phyloP scores from a whole-genome alignment of 2,797 vertebrate species.

The Meriones psammophilus region DNA sequence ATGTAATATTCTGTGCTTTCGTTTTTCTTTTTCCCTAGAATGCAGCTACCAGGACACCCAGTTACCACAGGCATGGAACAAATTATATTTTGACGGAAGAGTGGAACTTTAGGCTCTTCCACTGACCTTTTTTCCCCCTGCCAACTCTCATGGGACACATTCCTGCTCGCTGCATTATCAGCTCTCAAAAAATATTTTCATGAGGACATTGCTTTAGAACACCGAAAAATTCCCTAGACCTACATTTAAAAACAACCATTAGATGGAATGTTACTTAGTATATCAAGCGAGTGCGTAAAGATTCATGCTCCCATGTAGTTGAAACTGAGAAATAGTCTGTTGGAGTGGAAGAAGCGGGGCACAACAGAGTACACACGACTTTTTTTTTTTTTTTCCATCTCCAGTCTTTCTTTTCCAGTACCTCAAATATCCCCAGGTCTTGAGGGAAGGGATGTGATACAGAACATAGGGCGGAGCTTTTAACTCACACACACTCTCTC shows the following conservation, averaged over 20 bases:
- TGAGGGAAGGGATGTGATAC: neutral
- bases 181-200: slow-evolving; percentile 6
- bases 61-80: neutral
- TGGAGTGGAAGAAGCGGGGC: neutral
- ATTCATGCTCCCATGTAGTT: neutral
- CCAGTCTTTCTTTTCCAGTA: neutral
- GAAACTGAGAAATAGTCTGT: neutral
- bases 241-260: slow-evolving; percentile 36
- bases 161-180: neutral
- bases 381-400: too few relatives aligned
- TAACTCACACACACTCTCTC: neutral
- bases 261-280: neutral
- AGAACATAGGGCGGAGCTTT: too few relatives aligned
- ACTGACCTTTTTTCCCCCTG: neutral
- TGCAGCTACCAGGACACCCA: neutral
- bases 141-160: neutral
- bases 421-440: neutral
- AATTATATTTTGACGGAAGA: slow-evolving; percentile 9
- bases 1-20: neutral
- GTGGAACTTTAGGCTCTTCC: neutral
- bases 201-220: neutral
- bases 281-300: neutral
- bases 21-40: slow-evolving; percentile 20
- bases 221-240: neutral
- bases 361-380: neutral